Conservation (phyloP, 1,140 invertebrate genomes). For the Bombus pascuorum region DNA sequence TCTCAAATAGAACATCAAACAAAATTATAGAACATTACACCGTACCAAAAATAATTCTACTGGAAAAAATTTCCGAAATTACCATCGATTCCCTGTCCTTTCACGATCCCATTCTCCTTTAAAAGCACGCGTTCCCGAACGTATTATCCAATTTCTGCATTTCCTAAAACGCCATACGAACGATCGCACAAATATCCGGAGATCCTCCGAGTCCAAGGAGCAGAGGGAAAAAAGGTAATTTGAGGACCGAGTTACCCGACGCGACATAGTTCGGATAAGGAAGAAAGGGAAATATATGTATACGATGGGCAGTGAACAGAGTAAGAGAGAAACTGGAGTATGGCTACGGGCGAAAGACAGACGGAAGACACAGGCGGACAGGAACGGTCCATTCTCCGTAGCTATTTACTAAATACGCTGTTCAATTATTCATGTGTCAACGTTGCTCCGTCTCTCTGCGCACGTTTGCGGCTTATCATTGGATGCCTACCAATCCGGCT, state of each 20-base stretch:
- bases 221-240: neutral
- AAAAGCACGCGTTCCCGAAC: neutral
- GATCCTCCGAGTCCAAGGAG: neutral
- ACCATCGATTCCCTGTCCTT: too few species aligned
- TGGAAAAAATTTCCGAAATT: neutral
- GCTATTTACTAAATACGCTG: constrained; percentile 71
- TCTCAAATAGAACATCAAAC: too few species aligned
- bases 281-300: too few species aligned
- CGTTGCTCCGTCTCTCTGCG: constrained; percentile 38
- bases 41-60: neutral
- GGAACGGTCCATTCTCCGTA: constrained; percentile 32
- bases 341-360: constrained; percentile 4
- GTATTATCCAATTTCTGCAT: too few species aligned
- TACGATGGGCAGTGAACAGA: too few species aligned
- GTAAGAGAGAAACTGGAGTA: neutral
- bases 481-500: constrained; percentile 45
- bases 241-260: too few species aligned
- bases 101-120: too few species aligned
- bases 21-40: too few species aligned
- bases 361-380: constrained; percentile 19
- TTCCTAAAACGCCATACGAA: too few species aligned
- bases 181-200: too few species aligned
- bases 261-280: too few species aligned
- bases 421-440: constrained; percentile 71
- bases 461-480: constrained; percentile 48